These are phyloP conservation scores for Lordiphosa mommai DNA, from an alignment of 1,140 invertebrate species.

Conservation along the genomic window DNA sequence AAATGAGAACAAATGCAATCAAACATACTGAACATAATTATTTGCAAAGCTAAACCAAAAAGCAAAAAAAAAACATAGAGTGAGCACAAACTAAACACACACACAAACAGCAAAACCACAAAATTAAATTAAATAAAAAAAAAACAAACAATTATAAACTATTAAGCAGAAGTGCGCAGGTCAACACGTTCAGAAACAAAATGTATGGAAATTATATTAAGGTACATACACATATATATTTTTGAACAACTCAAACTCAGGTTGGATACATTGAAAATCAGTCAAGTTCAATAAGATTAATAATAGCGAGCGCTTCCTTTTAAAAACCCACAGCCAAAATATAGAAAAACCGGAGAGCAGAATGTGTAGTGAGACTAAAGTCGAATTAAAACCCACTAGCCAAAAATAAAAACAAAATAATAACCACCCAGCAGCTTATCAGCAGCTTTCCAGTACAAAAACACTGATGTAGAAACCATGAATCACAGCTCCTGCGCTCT, in stretches of 20 bases:
- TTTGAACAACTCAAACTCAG: slow-evolving; percentile 78
- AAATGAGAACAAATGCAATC: slow-evolving; percentile 66
- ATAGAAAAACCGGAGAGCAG: slow-evolving; percentile 32
- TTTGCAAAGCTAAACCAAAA: slow-evolving; percentile 50
- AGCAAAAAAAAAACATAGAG: slow-evolving; percentile 63
- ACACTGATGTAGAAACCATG: no score
- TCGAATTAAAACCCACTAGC: slow-evolving; percentile 51
- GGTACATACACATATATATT: slow-evolving; percentile 59
- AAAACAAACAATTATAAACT: slow-evolving; percentile 18
- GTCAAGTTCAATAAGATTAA: slow-evolving; percentile 69
- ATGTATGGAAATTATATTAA: slow-evolving; percentile 10
- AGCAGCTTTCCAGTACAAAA: slow-evolving; percentile 18
- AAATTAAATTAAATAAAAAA: slow-evolving; percentile 13
- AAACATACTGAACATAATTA: slow-evolving; percentile 49
- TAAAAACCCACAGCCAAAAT: slow-evolving; percentile 65
- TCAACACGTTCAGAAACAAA: slow-evolving; percentile 19
- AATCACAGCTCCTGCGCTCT: no score
- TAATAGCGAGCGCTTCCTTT: slow-evolving; percentile 75
- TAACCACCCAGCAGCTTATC: slow-evolving; percentile 28
- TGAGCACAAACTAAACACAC: slow-evolving; percentile 60
- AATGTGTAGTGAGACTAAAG: slow-evolving; percentile 44
- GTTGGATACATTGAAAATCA: slow-evolving; percentile 77
- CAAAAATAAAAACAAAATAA: slow-evolving; percentile 17
- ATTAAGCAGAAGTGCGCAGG: slow-evolving; percentile 15
- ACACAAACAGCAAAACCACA: slow-evolving; percentile 40